Evolutionary conservation across 2,113 vertebrate species (phyloP), one percentile per base, ranked within the genome.

Genomic region (Panurus biarmicus): DNA sequence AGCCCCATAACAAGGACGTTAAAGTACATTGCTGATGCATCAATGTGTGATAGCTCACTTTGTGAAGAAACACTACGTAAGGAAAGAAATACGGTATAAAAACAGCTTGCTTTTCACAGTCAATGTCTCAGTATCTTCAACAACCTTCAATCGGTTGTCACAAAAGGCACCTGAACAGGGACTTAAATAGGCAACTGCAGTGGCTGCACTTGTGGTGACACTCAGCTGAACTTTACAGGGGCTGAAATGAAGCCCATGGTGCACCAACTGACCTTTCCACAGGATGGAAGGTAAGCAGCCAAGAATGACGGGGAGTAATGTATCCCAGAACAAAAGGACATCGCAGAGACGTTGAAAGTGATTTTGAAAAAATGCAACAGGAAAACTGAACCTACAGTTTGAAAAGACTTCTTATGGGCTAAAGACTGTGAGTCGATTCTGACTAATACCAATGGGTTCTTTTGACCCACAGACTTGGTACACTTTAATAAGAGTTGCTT

Each of bases 301-400:
- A 4, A 50, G 47, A 51, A 51, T 1, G 0, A 29, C 3, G 3
- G 14, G 20, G 20, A 23, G 21, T 31, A 38, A 29, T 10, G 29
- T 23, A 70, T 17, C 35, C 10, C 47, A 31, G n/a, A 69, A 70
- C 3, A 51, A 50, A 29, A 51, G 4, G 10, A 38, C 0, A 8
- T 38, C 4, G 2, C 35, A 31, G 14, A 38, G 35, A 38, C 1
- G 1, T 31, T 31, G 26, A 70, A 51, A 51, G 11, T 23, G 20
- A 38, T 38, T 51, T 51, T 38, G 5, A 16, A 38, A 51, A 38
- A 23, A 31, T 16, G 7, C 26, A 29, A 22, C 35, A 51, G 67
- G 14, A 51, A 51, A 38, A 51, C 2, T 23, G 10, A 31, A 38
- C 11, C 20, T 70, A 9, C 28, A 70, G 35, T 18, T 40, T 38